phyloP scores from a whole-genome alignment of 2,888 invertebrate genomes.

The Eretmocerus hayati region DNA sequence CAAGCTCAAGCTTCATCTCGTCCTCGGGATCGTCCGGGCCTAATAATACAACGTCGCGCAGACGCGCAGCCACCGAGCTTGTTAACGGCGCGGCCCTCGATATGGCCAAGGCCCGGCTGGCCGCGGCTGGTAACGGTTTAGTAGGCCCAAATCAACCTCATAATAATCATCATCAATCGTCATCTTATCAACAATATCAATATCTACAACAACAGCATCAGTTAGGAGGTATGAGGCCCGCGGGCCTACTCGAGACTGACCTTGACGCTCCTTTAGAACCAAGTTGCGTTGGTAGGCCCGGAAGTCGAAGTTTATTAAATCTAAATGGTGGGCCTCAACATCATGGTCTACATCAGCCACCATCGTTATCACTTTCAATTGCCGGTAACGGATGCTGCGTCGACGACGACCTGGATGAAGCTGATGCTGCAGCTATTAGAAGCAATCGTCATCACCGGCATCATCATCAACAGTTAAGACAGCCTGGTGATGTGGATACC shows the following conservation, averaged over 20 bases:
- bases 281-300: constrained; percentile 29
- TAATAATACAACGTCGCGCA: too few species aligned
- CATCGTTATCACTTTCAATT: constrained; percentile 42
- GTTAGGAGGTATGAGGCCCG: constrained; percentile 51
- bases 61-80: constrained; percentile 47
- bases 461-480: constrained; percentile 9
- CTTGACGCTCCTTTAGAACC: constrained; percentile 58
- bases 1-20: background rate
- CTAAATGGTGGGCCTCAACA: constrained; percentile 44
- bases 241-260: constrained; percentile 85
- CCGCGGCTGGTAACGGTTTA: constrained; percentile 50
- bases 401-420: background rate
- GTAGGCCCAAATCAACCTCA: constrained; percentile 16
- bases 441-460: background rate
- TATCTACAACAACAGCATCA: constrained; percentile 17
- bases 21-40: constrained; percentile 18
- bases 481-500: constrained; percentile 13
- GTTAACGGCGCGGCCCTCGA: constrained; percentile 46
- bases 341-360: constrained; percentile 44
- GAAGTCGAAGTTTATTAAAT: constrained; percentile 63
- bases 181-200: constrained; percentile 9
- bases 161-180: constrained; percentile 16
- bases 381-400: too few species aligned
- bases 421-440: background rate
- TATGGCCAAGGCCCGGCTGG: constrained; percentile 46